Base-by-base conservation (phyloP, 1,140 invertebrate species). In the Limonius californicus region DNA sequence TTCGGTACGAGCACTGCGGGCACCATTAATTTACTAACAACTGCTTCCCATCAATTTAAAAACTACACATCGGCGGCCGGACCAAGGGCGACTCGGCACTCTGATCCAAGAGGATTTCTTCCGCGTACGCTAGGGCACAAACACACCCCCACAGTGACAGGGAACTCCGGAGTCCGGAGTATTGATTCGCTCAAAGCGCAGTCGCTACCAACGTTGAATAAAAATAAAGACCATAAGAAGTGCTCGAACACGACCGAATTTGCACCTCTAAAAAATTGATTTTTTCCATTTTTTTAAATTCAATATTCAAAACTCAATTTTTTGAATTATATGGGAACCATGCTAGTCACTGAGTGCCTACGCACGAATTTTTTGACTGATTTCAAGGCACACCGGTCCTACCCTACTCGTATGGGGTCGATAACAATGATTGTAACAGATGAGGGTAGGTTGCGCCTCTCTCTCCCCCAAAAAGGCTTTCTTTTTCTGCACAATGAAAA, bases 401-500 rank as follows among this genome's bases (percentile, higher is more conserved):
- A 39, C 35, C 35, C 35, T 39, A 39, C n/a, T 14, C 35, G n/a
- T 39, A 39, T 39, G n/a, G 35, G 35, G 35, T 39, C 35, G 35
- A 39, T 39, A 39, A 39, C 35, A 39, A 39, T 39, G 35, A 39
- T 39, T 39, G 35, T 39, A 39, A 39, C 35, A 39, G 35, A 39
- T 39, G 35, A 39, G 35, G 35, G 35, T n/a, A 14, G 2, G 2
- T 39, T 39, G 11, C 2, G 3, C n/a, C 11, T 39, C 35, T 39
- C 35, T 2, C n/a, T 39, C n/a, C n/a, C 7, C n/a, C 35, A 12
- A 39, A 9, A 39, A 12, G n/a, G 3, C 11, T 39, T 39, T n/a
- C n/a, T 39, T 9, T 27, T 39, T 39, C n/a, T 11, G 11, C 35
- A 39, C 35, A 39, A 39, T 39, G 35, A 39, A 12, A 39, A 39